Base-by-base conservation (phyloP, 2,113 vertebrate species). In the Bambusicola thoracicus region DNA sequence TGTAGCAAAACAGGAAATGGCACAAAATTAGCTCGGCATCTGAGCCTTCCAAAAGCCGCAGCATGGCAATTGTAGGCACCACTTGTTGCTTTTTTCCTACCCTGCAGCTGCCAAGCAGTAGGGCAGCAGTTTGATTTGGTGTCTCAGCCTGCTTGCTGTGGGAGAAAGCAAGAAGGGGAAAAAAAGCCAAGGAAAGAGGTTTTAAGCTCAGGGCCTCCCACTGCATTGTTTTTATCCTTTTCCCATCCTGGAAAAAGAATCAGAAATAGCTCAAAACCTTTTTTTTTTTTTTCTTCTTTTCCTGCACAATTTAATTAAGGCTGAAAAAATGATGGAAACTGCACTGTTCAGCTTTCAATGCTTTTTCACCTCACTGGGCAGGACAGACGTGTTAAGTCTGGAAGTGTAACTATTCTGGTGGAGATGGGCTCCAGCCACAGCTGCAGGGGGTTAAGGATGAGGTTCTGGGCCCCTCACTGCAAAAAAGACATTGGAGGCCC, bases 281-380 rank as follows among this genome's bases (percentile, higher is more conserved):
- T 86, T 85, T 97, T 87, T 92, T 29, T 15, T 51, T 51, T 27
- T 27, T 46, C 10, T 46, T 46, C 21, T 46, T 46, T 19, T 16
- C 49, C 92, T 93, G 75, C 59, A 49, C 8, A 92, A 87, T 97
- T 93, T 92, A 96, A 96, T 96, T 94, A 96, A 93, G 69, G n/a
- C 76, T 62, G 56, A 84, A 59, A 75, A 38, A 70, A 78, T 34
- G 85, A 81, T 66, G 89, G 87, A 80, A 63, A 65, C 55, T 29
- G 73, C 53, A 67, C 70, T 20, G 21, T 19, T 75, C 13, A 0
- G 70, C 36, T 83, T 61, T 10, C 10, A 41, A 12, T 58, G 56
- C 32, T 58, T 58, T 58, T 58, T 51, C 3, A 30, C 69, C 90
- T 83, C 17, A 2, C 77, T 36, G 51, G 86, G 89, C 27, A 32